phyloP scores from a whole-genome alignment of 2,113 vertebrate genomes.

The Sula dactylatra region DNA sequence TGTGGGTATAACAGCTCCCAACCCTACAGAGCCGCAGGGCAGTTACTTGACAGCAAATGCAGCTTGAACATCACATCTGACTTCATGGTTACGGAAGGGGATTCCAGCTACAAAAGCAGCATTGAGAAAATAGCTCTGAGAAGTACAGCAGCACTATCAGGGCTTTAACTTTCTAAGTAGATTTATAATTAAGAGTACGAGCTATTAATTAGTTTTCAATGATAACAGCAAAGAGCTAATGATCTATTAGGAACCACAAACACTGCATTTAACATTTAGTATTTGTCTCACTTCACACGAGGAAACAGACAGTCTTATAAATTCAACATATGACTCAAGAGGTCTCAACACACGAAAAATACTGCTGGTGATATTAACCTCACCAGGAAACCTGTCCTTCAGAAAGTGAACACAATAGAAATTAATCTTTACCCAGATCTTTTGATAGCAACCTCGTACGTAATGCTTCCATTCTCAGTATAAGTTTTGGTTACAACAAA shows the following conservation, averaged over 20 bases:
- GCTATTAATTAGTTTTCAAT: not conserved
- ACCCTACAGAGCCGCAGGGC: not conserved
- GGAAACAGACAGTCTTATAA: not conserved
- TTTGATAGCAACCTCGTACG: not conserved
- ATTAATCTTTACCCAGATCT: not conserved
- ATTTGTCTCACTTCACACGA: not conserved
- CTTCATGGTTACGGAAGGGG: not conserved
- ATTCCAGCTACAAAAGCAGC: not conserved
- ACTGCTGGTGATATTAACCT: not conserved
- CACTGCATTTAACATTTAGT: not conserved
- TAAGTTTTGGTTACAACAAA: not conserved
- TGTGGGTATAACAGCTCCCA: not conserved
- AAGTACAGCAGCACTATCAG: not conserved
- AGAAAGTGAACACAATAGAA: not conserved
- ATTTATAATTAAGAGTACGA: not conserved
- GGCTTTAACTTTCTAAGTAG: not conserved
- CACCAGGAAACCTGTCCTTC: not conserved
- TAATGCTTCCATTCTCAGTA: not conserved
- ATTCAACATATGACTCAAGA: not conserved
- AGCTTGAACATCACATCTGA: not conserved
- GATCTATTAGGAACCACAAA: not conserved
- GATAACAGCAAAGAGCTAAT: not conserved
- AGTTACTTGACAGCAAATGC: not conserved
- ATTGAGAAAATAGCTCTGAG: not conserved
- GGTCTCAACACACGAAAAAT: not conserved